These are phyloP conservation scores for Limulus polyphemus DNA, from an alignment of 2,888 invertebrate species.

Conservation along the genomic window DNA sequence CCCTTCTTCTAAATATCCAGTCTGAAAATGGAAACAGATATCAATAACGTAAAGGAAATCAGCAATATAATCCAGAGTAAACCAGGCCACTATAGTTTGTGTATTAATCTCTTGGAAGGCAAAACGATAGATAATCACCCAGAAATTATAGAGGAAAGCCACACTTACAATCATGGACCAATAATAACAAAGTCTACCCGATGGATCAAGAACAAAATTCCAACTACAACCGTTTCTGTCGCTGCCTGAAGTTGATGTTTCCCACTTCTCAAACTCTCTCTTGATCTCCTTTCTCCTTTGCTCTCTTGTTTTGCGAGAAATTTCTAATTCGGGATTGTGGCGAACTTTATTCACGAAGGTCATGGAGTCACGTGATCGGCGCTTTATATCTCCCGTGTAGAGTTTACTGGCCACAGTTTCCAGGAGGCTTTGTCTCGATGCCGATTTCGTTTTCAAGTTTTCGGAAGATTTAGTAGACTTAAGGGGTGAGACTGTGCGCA, in stretches of 20 bases:
- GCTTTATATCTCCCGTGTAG: conserved; percentile 31
- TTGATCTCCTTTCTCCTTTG: conserved; percentile 38
- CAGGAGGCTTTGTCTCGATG: conserved; percentile 50
- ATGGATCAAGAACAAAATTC: conserved; percentile 97
- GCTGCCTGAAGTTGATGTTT: conserved; percentile 38
- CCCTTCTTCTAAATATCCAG: conserved; percentile 93
- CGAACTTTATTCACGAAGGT: conserved; percentile 52
- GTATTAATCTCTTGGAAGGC: conserved; percentile 89
- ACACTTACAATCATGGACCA: conserved; percentile 95
- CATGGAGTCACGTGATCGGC: conserved; percentile 52
- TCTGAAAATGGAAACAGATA: conserved; percentile 93
- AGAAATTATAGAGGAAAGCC: conserved; percentile 91
- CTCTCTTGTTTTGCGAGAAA: conserved; percentile 47
- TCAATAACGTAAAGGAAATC: conserved; percentile 92
- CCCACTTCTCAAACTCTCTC: conserved; percentile 36
- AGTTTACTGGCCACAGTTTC: conserved; percentile 64
- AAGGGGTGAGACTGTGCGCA: conserved; percentile 21
- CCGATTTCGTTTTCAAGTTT: conserved; percentile 41
- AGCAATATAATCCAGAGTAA: conserved; percentile 90
- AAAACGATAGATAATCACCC: conserved; percentile 97
- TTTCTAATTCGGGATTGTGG: conserved; percentile 59
- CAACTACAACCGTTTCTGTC: conserved; percentile 59
- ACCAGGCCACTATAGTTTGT: conserved; percentile 84
- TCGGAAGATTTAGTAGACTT: conserved; percentile 21
- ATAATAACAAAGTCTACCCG: conserved; percentile 88